Conservation (phyloP, 1,140 invertebrate species). For the Eufriesea mexicana region DNA sequence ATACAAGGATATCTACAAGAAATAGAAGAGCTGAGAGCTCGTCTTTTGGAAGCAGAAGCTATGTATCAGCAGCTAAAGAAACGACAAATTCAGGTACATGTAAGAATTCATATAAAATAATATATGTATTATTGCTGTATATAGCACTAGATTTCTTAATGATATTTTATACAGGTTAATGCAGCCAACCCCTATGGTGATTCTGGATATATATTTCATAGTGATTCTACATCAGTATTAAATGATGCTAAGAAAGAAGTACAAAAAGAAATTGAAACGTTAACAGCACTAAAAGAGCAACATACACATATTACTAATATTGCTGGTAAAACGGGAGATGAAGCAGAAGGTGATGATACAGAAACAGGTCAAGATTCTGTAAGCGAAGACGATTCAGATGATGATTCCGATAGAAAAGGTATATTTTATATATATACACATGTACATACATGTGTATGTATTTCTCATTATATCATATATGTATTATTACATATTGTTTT, state of each 20-base stretch:
- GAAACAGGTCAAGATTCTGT: slow-evolving; percentile 83
- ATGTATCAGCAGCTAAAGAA: slow-evolving; percentile 91
- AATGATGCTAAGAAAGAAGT: slow-evolving; percentile 87
- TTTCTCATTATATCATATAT: background rate
- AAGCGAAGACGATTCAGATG: slow-evolving; percentile 85
- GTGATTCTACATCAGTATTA: slow-evolving; percentile 82
- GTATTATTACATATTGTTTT: background rate
- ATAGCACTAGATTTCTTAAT: background rate
- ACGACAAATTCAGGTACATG: slow-evolving; percentile 78
- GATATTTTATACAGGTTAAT: slow-evolving; percentile 45
- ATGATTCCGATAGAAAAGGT: slow-evolving; percentile 83
- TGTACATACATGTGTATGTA: background rate
- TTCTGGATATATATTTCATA: slow-evolving; percentile 72
- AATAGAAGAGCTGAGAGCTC: slow-evolving; percentile 94
- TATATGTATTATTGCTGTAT: background rate
- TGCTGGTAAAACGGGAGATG: slow-evolving; percentile 75
- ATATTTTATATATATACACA: slow-evolving; percentile 1
- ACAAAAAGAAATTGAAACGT: slow-evolving; percentile 83
- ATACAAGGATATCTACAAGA: slow-evolving; percentile 94
- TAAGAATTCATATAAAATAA: slow-evolving; percentile 3
- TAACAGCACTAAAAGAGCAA: slow-evolving; percentile 78
- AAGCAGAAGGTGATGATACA: slow-evolving; percentile 76
- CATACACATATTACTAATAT: slow-evolving; percentile 67
- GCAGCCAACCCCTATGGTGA: slow-evolving; percentile 76
- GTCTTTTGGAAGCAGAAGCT: slow-evolving; percentile 93